Evolutionary conservation across 2,888 invertebrate genomes (phyloP), one percentile per base, ranked within the genome.

Genomic region (Ormyrus nitidulus): DNA sequence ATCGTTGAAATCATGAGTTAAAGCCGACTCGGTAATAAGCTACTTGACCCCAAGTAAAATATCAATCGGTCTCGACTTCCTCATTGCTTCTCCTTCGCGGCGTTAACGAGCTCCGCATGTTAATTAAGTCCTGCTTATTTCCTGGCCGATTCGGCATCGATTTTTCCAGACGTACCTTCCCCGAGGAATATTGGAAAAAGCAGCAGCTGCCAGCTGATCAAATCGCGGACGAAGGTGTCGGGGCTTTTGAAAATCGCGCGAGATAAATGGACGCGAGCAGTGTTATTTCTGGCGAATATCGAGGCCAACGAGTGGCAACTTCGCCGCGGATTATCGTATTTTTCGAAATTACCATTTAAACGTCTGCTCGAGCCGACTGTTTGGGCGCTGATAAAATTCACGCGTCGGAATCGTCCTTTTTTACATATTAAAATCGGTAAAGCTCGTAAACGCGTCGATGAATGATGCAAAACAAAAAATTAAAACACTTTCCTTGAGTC

Each of bases 121-220:
- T 74, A 74, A 79, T 74, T 74, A 79, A 79, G 62, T 69, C 13
- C 53, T 5, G 53, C 7, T 46, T 73, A 54, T 34, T 66, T 59
- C 69, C n/a, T 19, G 44, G 8, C 61, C 62, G 34, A 34, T 34
- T 4, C 34, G 34, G 3, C 59, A 19, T 19, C 19, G 34, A 66
- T 56, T 34, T 34, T 34, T 10, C 34, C 9, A n/a, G 34, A 46
- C 54, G 62, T 70, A 75, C 71, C 71, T 79, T 65, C 44, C 59
- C 8, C 46, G 34, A 13, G 53, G 34, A 4, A 4, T 19, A 34
- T 34, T 34, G 34, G 34, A 34, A 34, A 34, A 34, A 34, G 34
- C 34, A 34, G 34, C 34, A 34, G 34, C 34, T 34, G 48, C 13
- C 46, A 19, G 49, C 54, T 61, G 46, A 69, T 19, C 1, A 19